Conservation (phyloP, 2,797 vertebrate species). For the Delichon dasypus region DNA sequence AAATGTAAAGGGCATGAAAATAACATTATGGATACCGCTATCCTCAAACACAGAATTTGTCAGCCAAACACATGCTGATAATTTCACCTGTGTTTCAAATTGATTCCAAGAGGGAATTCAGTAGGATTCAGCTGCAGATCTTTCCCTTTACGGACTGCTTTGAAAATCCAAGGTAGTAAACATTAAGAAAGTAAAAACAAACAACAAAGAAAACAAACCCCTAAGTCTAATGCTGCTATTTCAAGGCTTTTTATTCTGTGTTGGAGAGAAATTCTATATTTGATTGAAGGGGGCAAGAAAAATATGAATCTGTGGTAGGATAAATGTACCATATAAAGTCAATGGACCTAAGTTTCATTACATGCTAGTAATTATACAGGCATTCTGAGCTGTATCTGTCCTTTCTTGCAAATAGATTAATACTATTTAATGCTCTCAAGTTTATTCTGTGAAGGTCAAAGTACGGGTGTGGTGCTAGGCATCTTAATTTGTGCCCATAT, state of each 20-base stretch:
- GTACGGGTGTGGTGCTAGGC: background rate
- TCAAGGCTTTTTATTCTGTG: background rate
- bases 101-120: background rate
- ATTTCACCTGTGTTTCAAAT: background rate
- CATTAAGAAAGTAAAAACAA: background rate
- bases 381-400: background rate
- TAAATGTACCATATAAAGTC: background rate
- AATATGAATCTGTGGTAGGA: background rate
- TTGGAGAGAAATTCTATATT: background rate
- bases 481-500: background rate
- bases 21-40: background rate
- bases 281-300: background rate
- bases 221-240: background rate
- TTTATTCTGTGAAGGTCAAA: background rate
- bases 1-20: slow-evolving; percentile 14
- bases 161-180: background rate
- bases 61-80: background rate
- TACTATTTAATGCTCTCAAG: background rate
- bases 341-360: background rate
- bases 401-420: background rate
- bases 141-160: background rate
- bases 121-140: background rate
- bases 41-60: background rate
- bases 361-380: background rate
- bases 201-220: background rate